Evolutionary conservation across 2,113 vertebrate genomes (phyloP).

Genomic region (Anhinga rufa): DNA sequence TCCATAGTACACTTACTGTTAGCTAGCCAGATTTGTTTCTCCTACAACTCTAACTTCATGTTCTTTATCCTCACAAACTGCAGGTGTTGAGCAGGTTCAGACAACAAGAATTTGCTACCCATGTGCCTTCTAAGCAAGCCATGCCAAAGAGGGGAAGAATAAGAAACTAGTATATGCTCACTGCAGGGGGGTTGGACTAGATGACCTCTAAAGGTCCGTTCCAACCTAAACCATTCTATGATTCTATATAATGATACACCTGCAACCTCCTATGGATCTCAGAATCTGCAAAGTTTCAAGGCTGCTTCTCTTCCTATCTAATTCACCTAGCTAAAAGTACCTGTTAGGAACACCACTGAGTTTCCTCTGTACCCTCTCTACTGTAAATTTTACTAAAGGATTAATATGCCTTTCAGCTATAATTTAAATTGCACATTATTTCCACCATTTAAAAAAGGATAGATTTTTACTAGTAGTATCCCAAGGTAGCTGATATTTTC

Average conservation of each 20-base stretch:
- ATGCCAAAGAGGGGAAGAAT: not conserved
- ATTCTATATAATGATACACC: no score
- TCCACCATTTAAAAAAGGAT: not conserved
- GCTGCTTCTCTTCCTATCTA: not conserved
- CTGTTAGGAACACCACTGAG: not conserved
- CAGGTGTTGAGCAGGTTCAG: not conserved
- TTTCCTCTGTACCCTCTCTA: not conserved
- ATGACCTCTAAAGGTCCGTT: no score
- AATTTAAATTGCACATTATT: not conserved
- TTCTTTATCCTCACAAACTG: not conserved
- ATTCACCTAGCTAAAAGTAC: not conserved
- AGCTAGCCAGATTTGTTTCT: not conserved
- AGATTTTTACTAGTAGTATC: not conserved
- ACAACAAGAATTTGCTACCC: not conserved
- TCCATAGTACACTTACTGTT: fast-evolving
- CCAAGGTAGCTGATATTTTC: not conserved
- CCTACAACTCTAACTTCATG: not conserved
- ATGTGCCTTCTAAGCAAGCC: not conserved
- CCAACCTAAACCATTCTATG: no score
- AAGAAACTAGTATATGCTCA: not conserved
- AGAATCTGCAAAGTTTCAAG: not conserved
- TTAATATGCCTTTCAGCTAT: not conserved
- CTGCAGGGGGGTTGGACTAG: no score
- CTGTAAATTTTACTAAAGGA: not conserved
- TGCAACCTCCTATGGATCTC: not conserved